Evolutionary conservation across 2,797 vertebrate genomes (phyloP).

Genomic region (Parauchenoglanis ngamensis): DNA sequence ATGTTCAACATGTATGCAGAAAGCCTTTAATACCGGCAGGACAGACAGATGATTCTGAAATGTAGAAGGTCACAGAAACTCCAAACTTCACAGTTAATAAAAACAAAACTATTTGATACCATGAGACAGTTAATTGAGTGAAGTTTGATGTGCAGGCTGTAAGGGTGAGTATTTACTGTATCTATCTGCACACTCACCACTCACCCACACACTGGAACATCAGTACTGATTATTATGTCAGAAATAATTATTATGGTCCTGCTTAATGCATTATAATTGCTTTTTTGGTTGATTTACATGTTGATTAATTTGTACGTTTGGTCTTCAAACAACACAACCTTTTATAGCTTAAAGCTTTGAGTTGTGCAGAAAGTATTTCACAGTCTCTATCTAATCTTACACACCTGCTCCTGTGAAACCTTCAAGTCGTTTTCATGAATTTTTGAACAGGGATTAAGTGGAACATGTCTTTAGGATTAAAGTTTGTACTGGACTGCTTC

Average conservation of each 20-base stretch:
- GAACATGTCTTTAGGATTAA: slow-evolving; percentile 10
- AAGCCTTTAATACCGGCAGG: background rate
- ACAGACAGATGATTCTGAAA: background rate
- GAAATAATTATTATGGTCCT: background rate
- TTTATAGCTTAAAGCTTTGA: background rate
- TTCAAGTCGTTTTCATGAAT: background rate
- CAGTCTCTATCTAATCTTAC: background rate
- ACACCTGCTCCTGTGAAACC: background rate
- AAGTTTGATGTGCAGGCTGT: background rate
- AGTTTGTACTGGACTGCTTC: background rate
- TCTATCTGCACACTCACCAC: slow-evolving; percentile 6
- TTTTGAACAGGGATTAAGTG: background rate
- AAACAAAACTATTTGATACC: background rate
- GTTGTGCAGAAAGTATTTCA: background rate
- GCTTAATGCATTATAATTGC: slow-evolving; percentile 24
- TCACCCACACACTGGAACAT: slow-evolving; percentile 7
- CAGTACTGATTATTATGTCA: background rate
- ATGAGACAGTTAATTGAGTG: background rate
- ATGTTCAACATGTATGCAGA: background rate
- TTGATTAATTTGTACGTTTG: background rate
- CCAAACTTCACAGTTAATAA: background rate
- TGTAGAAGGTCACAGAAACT: background rate
- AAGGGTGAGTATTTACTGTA: background rate
- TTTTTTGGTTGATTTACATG: slow-evolving; percentile 26
- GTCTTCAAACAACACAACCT: background rate